Base-by-base conservation (phyloP, 2,113 vertebrate genomes). In the Osmerus mordax region DNA sequence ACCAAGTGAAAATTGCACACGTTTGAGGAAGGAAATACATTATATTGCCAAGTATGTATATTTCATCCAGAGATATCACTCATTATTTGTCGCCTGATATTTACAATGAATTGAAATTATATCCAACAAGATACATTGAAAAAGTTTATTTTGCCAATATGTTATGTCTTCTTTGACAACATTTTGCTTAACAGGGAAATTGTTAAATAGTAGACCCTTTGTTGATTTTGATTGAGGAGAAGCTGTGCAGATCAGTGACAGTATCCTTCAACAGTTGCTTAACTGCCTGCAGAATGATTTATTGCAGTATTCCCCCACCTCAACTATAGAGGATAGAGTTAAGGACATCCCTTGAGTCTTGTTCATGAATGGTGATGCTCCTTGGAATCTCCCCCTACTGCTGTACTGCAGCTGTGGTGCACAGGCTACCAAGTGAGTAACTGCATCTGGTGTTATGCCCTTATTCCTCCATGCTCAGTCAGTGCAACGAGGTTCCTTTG, bases 291-390 rank as follows among this genome's bases (percentile, higher is more conserved):
- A 65, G 61, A 81, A 70, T 84, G 72, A 91, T 90, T 87, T 86
- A 90, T 83, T 74, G 75, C 68, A 3, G 51, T 75, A 78, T 87
- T 78, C 76, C 74, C 71, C 52, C 62, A 74, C 77, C 85, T 86
- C 82, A 81, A 78, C 81, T 77, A 83, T 72, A 79, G 70, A 78
- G 72, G 78, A 87, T 77, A 74, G 80, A 83, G 84, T 82, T 78
- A 80, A 83, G 85, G 75, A 85, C 72, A 84, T 87, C 87, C 88
- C 89, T 64, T 19, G 86, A 87, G 90, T 56, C 84, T 86, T 82
- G 90, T 91, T 91, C 87, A 89, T 85, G 82, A 90, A 87, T 88
- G 87, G 77, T 80, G 78, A 70, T 51, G 70, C 71, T 63, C 12
- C 78, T 66, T 41, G 68, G 55, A 76, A 80, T 73, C 74, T 77